phyloP scores from a whole-genome alignment of 1,140 invertebrate species.

The Zaprionus vittiger region DNA sequence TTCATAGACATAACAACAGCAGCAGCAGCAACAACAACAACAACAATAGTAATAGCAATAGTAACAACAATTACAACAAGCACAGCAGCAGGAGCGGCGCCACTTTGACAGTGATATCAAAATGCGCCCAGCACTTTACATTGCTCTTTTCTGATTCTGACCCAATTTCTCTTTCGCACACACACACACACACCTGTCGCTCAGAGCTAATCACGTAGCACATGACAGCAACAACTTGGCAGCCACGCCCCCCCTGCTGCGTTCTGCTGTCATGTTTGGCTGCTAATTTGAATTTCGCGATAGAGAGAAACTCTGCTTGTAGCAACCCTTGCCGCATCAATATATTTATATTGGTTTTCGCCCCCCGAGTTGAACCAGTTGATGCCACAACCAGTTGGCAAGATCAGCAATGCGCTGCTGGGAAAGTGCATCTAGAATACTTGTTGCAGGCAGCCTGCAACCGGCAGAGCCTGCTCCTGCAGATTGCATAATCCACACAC shows the following conservation, averaged over 20 bases:
- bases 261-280: conserved; percentile 3
- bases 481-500: conserved; percentile 57
- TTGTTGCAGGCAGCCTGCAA: conserved; percentile 12
- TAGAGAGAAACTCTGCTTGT: conserved; percentile 3
- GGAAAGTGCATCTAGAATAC: conserved; percentile 34
- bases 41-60: conserved; percentile 1
- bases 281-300: conserved; percentile 19
- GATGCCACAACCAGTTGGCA: conserved; percentile 5
- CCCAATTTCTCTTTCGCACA: conserved; percentile 57
- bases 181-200: conserved; percentile 20
- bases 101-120: conserved; percentile 38
- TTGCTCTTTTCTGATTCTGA: conserved; percentile 41
- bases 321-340: conserved; percentile 15
- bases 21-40: not conserved
- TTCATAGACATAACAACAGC: conserved; percentile 20
- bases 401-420: conserved; percentile 14
- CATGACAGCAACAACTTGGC: not conserved
- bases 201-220: conserved; percentile 30
- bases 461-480: conserved; percentile 55
- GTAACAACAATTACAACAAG: not conserved
- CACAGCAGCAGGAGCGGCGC: not conserved
- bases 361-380: conserved; percentile 28
- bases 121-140: conserved; percentile 47
- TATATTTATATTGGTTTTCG: not conserved
- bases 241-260: conserved; percentile 22